Evolutionary conservation across 2,888 invertebrate species (phyloP), one percentile per base, ranked within the genome.

Genomic region (Sarcophaga subvicina): DNA sequence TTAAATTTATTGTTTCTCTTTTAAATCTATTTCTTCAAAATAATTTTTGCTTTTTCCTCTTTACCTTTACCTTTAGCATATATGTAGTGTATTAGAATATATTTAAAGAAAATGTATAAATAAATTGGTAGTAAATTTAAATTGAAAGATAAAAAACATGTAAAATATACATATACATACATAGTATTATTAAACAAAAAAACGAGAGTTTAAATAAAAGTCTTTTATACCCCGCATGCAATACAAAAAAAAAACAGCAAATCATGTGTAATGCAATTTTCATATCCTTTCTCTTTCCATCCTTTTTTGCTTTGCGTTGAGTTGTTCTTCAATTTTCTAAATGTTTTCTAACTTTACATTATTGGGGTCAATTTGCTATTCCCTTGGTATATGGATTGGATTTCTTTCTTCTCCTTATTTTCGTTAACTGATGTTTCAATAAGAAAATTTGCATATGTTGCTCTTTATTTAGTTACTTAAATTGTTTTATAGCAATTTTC

Each of bases 91-190:
- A 37, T 37, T 37, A 37, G 6, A 37, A 37, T 37, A 37, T 37
- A 37, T 37, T 37, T 37, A 37, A 37, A 10, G 8, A 37, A 75
- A 22, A 72, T 62, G 47, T 63, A 77, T 82, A 71, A 67, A 79
- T 76, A 83, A 79, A 86, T 69, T 77, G 45, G 10, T 69, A 86
- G 47, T 70, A 67, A 84, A 69, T 76, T 83, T 70, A 78, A 86
- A 73, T 75, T 69, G 59, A 70, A 83, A 83, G 54, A 12, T 54
- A 54, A 1, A 22, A 22, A 49, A 49, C 14, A 0, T 49, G 49
- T 14, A 73, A 71, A 67, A 22, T n/a, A 77, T 6, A 17, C 69
- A 45, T 4, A 8, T 47, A 79, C 71, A 47, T 67, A 20, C 45
- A 14, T 54, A 5, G 54, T 54, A 54, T 54, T 12, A 17, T 76